phyloP scores from a whole-genome alignment of 2,888 invertebrate genomes.

The Chrysolina oricalcia region DNA sequence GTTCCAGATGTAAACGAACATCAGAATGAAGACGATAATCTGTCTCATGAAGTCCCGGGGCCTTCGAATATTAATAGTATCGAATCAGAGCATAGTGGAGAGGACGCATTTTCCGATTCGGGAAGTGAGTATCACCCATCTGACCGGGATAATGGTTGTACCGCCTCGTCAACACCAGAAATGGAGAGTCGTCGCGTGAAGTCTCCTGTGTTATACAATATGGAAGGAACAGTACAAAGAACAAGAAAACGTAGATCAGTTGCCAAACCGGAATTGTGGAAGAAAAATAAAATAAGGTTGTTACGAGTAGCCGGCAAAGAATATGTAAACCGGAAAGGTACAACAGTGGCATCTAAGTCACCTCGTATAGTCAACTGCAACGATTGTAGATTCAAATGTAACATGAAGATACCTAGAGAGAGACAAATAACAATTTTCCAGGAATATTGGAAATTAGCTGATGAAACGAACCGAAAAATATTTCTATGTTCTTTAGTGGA shows the following conservation, averaged over 20 bases:
- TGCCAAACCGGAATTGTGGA: constrained; percentile 10
- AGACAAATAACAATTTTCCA: neutral
- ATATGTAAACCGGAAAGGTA: constrained; percentile 13
- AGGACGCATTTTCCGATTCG: neutral
- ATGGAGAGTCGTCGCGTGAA: neutral
- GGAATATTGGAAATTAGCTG: constrained; percentile 6
- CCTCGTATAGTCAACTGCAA: constrained; percentile 12
- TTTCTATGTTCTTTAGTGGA: constrained; percentile 2
- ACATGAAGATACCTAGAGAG: constrained; percentile 7
- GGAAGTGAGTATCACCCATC: constrained; percentile 10
- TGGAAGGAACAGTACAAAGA: constrained; percentile 12
- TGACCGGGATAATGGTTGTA: constrained; percentile 7
- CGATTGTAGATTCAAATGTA: constrained; percentile 10
- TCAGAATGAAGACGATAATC: neutral
- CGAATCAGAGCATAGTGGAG: constrained; percentile 1
- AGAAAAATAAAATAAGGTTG: constrained; percentile 11
- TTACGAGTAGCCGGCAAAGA: neutral
- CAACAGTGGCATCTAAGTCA: constrained; percentile 11
- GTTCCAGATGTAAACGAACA: neutral
- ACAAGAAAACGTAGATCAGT: constrained; percentile 9
- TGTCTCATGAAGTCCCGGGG: neutral
- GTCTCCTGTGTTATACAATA: constrained; percentile 10
- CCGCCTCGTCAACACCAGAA: constrained; percentile 5
- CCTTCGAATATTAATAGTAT: neutral
- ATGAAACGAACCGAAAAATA: constrained; percentile 25